These are phyloP conservation scores for Bombus terrestris DNA, from an alignment of 1,140 invertebrate genomes.

Conservation along the genomic window DNA sequence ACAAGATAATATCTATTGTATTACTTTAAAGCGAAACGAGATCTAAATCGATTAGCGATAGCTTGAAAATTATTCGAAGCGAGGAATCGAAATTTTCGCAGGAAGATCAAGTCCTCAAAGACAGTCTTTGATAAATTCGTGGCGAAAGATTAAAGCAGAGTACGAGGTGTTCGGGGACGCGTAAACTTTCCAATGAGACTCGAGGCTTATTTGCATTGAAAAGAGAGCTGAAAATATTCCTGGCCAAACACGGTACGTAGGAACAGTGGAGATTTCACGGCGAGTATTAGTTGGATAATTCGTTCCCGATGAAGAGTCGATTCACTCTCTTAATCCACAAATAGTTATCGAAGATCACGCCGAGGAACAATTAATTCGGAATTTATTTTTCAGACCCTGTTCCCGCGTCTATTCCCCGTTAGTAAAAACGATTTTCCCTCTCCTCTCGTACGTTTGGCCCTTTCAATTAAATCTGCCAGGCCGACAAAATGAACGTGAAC, in stretches of 20 bases:
- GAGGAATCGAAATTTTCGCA: background rate
- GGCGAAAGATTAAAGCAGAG: constrained; percentile 1
- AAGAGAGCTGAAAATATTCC: constrained; percentile 11
- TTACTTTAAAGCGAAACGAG: background rate
- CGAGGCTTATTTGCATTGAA: constrained; percentile 5
- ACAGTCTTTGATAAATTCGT: background rate
- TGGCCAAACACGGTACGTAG: background rate
- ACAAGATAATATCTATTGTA: background rate
- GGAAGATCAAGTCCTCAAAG: background rate
- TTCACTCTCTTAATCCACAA: constrained; percentile 17
- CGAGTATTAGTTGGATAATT: constrained; percentile 16
- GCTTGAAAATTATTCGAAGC: background rate
- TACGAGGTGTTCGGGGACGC: background rate
- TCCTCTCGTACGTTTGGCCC: background rate
- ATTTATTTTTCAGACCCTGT: background rate
- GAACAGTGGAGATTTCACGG: background rate
- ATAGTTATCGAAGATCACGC: constrained; percentile 33
- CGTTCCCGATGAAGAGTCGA: constrained; percentile 14
- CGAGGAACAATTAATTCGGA: constrained; percentile 14
- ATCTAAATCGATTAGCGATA: background rate
- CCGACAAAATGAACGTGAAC: background rate
- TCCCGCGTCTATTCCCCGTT: no score
- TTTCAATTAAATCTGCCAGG: background rate
- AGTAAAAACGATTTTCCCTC: background rate
- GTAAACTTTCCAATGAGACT: constrained; percentile 21